Evolutionary conservation across 2,113 vertebrate species (phyloP).

Genomic region (Tichodroma muraria): DNA sequence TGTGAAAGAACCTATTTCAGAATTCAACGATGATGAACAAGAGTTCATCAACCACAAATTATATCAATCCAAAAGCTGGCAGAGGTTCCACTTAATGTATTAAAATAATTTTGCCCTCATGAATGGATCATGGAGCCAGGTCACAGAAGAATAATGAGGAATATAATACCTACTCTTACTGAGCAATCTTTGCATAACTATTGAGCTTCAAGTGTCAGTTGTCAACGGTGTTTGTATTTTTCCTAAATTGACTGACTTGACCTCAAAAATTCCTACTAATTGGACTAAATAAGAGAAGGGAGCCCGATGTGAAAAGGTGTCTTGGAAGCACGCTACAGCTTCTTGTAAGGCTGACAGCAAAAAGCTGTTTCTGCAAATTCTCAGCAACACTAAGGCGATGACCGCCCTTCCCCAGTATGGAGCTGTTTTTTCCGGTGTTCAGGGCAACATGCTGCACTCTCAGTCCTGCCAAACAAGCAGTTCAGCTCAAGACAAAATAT

Average conservation of each 20-base stretch:
- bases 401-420: fast-evolving
- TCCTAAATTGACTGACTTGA: neutral
- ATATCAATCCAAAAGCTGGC: slow-evolving; percentile 1
- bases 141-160: neutral
- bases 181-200: neutral
- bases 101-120: neutral
- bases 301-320: neutral
- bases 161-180: neutral
- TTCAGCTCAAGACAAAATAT: neutral
- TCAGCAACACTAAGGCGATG: neutral
- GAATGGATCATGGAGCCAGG: neutral
- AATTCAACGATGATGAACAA: slow-evolving; percentile 17
- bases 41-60: slow-evolving; percentile 15
- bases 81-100: slow-evolving; percentile 8
- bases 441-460: fast-evolving
- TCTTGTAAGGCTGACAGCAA: neutral
- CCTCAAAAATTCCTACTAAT: neutral
- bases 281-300: neutral
- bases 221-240: neutral
- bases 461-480: neutral
- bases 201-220: neutral
- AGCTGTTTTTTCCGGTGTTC: neutral
- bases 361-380: neutral
- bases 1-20: neutral
- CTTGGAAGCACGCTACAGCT: neutral